These are phyloP conservation scores for Zosterops lateralis DNA, from an alignment of 2,113 vertebrate genomes.

Conservation along the genomic window DNA sequence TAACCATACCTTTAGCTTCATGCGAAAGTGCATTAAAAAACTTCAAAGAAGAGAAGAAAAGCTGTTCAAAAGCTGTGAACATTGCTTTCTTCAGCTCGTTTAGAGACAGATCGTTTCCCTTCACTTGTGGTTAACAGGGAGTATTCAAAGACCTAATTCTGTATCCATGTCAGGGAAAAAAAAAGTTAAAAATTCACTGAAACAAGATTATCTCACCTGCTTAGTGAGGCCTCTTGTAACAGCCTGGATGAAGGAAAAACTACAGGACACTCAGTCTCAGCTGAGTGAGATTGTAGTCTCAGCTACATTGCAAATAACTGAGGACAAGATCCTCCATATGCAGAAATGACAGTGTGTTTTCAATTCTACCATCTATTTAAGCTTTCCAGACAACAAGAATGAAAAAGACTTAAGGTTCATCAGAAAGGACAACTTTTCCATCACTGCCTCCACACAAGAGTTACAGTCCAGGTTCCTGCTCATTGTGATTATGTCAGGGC, in stretches of 20 bases:
- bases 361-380: not conserved
- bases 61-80: not conserved
- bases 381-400: not conserved
- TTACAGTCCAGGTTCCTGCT: not conserved
- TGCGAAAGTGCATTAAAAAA: constrained; percentile 21
- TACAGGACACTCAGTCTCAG: not conserved
- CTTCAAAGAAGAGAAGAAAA: constrained; percentile 31
- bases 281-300: not conserved
- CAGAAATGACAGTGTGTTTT: not conserved
- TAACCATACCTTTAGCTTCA: not conserved
- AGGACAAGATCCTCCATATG: not conserved
- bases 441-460: not conserved
- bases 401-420: not conserved
- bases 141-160: not conserved
- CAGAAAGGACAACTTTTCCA: not conserved
- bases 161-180: not conserved
- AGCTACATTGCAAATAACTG: not conserved
- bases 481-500: not conserved
- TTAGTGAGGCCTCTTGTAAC: not conserved
- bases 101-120: not conserved
- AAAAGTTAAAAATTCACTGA: not conserved
- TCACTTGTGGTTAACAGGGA: not conserved
- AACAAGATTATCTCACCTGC: not conserved
- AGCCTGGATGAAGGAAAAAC: not conserved
- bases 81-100: not conserved